Evolutionary conservation across 2,113 vertebrate species (phyloP).

Genomic region (Neomonachus schauinslandi): DNA sequence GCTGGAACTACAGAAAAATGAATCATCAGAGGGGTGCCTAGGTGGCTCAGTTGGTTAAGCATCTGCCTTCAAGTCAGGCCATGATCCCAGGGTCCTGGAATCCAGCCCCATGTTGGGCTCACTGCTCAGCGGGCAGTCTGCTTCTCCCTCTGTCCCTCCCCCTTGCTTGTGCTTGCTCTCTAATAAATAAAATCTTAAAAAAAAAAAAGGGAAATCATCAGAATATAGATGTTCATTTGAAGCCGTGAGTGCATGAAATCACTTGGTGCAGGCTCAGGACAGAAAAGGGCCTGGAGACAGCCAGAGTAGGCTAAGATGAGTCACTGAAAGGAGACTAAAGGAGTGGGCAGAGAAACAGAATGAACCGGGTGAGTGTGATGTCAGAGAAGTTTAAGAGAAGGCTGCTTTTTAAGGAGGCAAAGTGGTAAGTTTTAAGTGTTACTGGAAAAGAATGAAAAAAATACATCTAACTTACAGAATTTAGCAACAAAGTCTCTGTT

Average conservation of each 20-base stretch:
- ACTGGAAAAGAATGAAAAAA: background rate
- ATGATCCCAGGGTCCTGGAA: background rate
- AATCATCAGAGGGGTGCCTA: background rate
- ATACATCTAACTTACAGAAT: background rate
- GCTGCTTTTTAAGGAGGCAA: background rate
- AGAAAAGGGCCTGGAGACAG: background rate
- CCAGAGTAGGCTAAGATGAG: background rate
- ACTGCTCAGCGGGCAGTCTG: background rate
- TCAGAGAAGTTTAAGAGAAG: background rate
- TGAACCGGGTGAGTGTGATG: background rate
- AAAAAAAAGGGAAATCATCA: background rate
- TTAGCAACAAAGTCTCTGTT: background rate
- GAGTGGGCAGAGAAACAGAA: background rate
- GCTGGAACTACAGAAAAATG: background rate
- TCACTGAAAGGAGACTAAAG: background rate
- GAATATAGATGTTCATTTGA: background rate
- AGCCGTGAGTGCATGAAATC: background rate
- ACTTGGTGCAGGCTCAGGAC: background rate
- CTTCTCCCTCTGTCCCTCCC: background rate
- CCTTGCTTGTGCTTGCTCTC: background rate
- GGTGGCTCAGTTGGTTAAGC: background rate
- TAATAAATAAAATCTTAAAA: background rate
- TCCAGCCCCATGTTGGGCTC: background rate
- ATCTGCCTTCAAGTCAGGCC: background rate
- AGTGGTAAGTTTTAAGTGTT: constrained; percentile 25